Conservation (phyloP, 2,888 invertebrate genomes). For the Micoletzkya japonica region DNA sequence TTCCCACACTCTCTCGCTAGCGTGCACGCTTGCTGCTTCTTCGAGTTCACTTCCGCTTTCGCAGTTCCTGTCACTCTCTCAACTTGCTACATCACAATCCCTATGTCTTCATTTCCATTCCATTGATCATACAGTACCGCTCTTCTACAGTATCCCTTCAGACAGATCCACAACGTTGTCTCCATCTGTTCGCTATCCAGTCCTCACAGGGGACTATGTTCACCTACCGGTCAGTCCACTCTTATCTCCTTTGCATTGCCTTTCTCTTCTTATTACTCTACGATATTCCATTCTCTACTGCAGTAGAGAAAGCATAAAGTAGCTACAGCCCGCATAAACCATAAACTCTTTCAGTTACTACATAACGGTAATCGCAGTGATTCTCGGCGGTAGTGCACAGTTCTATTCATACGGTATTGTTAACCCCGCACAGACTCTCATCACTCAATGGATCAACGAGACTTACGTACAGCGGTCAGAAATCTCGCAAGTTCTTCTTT, state of each 20-base stretch:
- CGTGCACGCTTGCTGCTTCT: neutral
- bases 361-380: slow-evolving; percentile 51
- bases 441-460: slow-evolving; percentile 60
- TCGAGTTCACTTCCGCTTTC: too few species aligned
- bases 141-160: too few species aligned
- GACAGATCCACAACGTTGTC: too few species aligned
- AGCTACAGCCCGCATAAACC: neutral
- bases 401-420: slow-evolving; percentile 61
- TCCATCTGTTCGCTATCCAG: too few species aligned
- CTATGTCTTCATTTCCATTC: too few species aligned
- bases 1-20: neutral
- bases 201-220: too few species aligned
- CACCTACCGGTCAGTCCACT: too few species aligned
- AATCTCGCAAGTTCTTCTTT: too few species aligned
- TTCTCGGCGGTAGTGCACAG: slow-evolving; percentile 62
- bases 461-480: slow-evolving; percentile 52
- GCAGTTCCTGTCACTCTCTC: too few species aligned
- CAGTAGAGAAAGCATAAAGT: neutral
- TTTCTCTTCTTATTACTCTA: neutral
- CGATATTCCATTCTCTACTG: neutral
- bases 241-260: neutral
- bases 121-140: too few species aligned
- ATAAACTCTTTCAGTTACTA: slow-evolving; percentile 42
- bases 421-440: slow-evolving; percentile 56
- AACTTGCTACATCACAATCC: too few species aligned